Evolutionary conservation across 2,113 vertebrate genomes (phyloP).

Genomic region (Glaucomys volans): DNA sequence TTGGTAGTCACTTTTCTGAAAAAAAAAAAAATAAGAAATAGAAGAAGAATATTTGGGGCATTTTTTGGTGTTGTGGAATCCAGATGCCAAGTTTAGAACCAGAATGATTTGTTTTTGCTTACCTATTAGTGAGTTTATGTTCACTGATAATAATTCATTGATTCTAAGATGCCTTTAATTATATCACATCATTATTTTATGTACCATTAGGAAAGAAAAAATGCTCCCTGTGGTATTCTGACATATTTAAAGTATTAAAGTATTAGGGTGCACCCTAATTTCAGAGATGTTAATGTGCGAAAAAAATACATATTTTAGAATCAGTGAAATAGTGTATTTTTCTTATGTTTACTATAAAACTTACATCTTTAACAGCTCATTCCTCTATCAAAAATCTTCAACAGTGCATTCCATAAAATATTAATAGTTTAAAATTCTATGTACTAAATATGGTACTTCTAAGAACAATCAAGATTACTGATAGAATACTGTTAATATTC

Average conservation of each 20-base stretch:
- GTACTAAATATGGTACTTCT: neutral
- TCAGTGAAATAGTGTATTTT: neutral
- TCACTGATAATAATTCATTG: neutral
- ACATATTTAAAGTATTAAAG: neutral
- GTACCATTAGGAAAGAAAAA: neutral
- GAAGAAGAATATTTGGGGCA: neutral
- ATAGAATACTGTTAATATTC: neutral
- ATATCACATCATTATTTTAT: neutral
- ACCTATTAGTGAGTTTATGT: neutral
- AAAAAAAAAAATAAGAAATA: neutral
- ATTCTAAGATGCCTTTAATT: constrained; percentile 2
- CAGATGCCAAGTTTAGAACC: neutral
- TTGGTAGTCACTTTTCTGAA: neutral
- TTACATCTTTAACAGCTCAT: neutral
- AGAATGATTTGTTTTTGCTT: neutral
- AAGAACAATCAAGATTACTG: neutral
- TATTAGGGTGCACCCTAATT: neutral
- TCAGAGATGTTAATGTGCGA: neutral
- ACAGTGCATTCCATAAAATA: neutral
- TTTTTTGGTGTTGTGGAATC: neutral
- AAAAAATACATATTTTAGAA: neutral
- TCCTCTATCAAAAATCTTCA: neutral
- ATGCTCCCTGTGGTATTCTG: neutral
- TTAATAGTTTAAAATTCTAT: neutral
- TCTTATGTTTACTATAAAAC: neutral